Percentiles rank a stretch among this genome's conserved stretches.
Evolutionary conservation across 2,797 vertebrate species (phyloP).

Genomic region (Danio tinwini): DNA sequence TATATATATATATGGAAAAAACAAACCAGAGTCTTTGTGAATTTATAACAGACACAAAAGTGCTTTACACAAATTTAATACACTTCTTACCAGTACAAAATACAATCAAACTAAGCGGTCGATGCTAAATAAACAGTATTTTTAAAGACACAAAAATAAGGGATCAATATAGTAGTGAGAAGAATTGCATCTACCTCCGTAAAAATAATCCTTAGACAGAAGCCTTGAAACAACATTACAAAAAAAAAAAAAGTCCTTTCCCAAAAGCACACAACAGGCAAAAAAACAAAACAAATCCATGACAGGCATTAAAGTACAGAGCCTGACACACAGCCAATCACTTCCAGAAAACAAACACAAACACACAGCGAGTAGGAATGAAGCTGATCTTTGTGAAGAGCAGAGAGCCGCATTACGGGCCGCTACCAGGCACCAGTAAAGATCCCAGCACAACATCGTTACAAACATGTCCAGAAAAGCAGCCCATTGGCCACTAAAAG

Average conservation of each 20-base stretch:
- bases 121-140: constrained; percentile 78
- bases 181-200: constrained; percentile 79
- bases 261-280: constrained; percentile 77
- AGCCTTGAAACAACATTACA: constrained; percentile 80
- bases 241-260: constrained; percentile 62
- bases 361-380: constrained; percentile 22
- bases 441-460: constrained; percentile 13
- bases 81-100: constrained; percentile 85
- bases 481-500: constrained; percentile 4
- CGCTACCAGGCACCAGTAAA: constrained; percentile 36
- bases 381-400: constrained; percentile 36
- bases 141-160: constrained; percentile 83
- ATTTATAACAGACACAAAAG: constrained; percentile 42
- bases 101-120: constrained; percentile 81
- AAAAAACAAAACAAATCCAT: constrained; percentile 68
- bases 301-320: constrained; percentile 76
- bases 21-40: neutral
- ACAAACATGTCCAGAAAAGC: constrained; percentile 13
- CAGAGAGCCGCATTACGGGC: constrained; percentile 25
- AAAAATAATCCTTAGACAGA: constrained; percentile 79
- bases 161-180: constrained; percentile 80
- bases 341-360: constrained; percentile 27
- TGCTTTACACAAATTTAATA: constrained; percentile 83
- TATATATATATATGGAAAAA: neutral
- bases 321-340: constrained; percentile 63